These are phyloP conservation scores for Lepidotrigona ventralis DNA, from an alignment of 1,140 invertebrate species.

Conservation along the genomic window DNA sequence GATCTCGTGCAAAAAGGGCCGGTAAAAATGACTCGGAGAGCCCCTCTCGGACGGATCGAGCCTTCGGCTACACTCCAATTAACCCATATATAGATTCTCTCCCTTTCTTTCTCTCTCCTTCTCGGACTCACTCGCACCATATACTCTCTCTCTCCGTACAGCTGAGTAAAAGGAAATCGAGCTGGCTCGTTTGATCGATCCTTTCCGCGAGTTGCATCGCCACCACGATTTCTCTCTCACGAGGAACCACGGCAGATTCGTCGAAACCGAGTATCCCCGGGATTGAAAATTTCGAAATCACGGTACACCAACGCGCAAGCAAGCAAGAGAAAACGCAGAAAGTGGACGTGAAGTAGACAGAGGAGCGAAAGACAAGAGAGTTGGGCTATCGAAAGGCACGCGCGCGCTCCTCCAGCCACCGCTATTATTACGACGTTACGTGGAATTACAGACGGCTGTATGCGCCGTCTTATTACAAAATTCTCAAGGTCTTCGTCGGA, in stretches of 20 bases:
- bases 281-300: background rate
- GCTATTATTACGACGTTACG: slow-evolving; percentile 40
- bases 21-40: slow-evolving; percentile 26
- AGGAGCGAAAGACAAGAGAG: background rate
- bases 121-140: too few relatives aligned
- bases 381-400: slow-evolving; percentile 10
- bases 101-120: background rate
- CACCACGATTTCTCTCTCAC: background rate
- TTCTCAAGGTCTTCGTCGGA: slow-evolving; percentile 3
- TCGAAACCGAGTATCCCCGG: background rate
- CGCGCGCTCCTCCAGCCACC: background rate
- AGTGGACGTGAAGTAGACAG: background rate
- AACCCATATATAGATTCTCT: slow-evolving; percentile 42
- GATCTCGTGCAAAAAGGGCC: slow-evolving; percentile 19
- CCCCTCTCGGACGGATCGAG: slow-evolving; percentile 13
- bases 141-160: background rate
- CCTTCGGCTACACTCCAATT: slow-evolving; percentile 42
- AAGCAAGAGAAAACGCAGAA: background rate
- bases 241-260: background rate
- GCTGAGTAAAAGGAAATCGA: slow-evolving; percentile 26
- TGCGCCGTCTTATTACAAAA: slow-evolving; percentile 13
- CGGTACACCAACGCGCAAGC: background rate
- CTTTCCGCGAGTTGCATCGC: slow-evolving; percentile 14
- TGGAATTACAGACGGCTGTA: slow-evolving; percentile 20
- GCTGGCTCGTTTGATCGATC: slow-evolving; percentile 25